Conservation (phyloP, 1,140 invertebrate species). For the Sarcophaga bullata region DNA sequence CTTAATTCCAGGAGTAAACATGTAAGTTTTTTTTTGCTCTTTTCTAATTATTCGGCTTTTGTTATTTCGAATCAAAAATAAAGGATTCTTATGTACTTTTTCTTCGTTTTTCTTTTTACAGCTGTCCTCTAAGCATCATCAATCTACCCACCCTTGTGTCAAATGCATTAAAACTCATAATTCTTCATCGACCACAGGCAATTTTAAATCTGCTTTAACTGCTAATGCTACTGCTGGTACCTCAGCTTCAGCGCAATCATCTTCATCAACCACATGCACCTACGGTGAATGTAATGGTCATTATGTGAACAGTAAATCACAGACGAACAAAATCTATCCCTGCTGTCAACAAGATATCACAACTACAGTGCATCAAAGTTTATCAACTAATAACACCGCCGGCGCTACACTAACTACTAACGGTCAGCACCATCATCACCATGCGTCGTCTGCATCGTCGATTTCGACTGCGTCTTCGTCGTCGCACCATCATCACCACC, state of each 20-base stretch:
- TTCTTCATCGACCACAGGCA: conserved; percentile 20
- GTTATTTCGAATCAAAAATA: not conserved
- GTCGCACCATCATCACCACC: conserved; percentile 43
- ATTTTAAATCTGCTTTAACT: conserved; percentile 16
- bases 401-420: not conserved
- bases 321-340: conserved; percentile 25
- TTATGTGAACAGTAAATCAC: conserved; percentile 42
- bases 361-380: not conserved
- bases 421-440: conserved; percentile 32
- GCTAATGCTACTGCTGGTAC: conserved; percentile 1
- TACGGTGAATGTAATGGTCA: conserved; percentile 61
- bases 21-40: conserved; percentile 18
- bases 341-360: conserved; percentile 29
- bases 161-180: conserved; percentile 44
- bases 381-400: not conserved
- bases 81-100: conserved; percentile 12
- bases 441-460: not conserved
- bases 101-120: conserved; percentile 8
- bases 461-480: too few relatives aligned
- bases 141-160: conserved; percentile 40
- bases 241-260: conserved; percentile 18
- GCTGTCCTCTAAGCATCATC: conserved; percentile 42
- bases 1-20: conserved; percentile 44
- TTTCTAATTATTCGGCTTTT: too few relatives aligned
- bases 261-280: conserved; percentile 46